Evolutionary conservation across 2,113 vertebrate species (phyloP), one percentile per base, ranked within the genome.

Genomic region (Columba livia): DNA sequence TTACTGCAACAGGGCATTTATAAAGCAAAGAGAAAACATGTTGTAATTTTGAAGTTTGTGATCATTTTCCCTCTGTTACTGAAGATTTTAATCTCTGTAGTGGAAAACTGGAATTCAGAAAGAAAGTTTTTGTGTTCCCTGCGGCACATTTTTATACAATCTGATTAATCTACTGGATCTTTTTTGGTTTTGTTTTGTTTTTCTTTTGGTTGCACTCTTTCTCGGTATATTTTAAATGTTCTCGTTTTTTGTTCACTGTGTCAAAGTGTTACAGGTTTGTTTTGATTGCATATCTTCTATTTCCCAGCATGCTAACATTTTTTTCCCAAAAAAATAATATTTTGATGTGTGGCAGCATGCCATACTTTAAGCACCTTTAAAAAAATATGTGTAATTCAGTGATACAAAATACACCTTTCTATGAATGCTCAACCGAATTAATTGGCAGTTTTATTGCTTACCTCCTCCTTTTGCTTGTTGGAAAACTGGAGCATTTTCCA

Each of bases 361-460:
- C 82, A 57, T 48, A 48, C 40, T 79, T 69, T 74, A 91, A 85
- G 38, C 83, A 96, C 75, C 77, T 95, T 89, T 78, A 67, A 28
- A 87, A 70, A 92, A 82, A 61, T 17, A 29, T 0, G 0, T 90
- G 34, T 86, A 79, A 78, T 88, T 94, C 72, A 84, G 70, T 67
- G 69, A 75, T 95, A 88, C 64, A 86, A 93, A 94, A 80, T 67
- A 65, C 65, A 95, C 79, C 94, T 96, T 95, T 78, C 48, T 8
- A 21, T 70, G 64, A 94, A 86, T 54, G 40, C 61, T 74, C 26
- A 95, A 38, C 72, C 44, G 86, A 92, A 86, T 78, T 77, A 81
- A 80, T 81, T 81, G 89, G 77, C 88, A 69, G 53, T 81, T 93
- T 72, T 69, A 88, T 93, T 90, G 88, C 95, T 96, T 96, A 90